A percentile compares a stretch with the other conserved stretches of the same genome.
phyloP scores from a whole-genome alignment of 2,888 invertebrate genomes.

The Caenorhabditis sp. region DNA sequence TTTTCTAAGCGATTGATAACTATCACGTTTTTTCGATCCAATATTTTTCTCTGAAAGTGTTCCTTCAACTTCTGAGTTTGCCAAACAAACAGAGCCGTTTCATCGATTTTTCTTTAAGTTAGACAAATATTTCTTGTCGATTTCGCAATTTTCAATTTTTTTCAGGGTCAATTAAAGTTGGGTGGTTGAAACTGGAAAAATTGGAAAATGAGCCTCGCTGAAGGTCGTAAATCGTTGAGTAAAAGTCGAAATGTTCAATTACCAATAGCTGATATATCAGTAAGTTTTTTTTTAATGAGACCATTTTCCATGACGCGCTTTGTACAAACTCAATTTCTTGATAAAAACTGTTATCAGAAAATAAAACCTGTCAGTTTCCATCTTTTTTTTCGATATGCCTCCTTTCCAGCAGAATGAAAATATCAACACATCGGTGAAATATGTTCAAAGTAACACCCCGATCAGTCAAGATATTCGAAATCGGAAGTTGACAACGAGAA shows the following conservation, averaged over 20 bases:
- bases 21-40: neutral
- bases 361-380: neutral
- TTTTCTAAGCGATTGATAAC: neutral
- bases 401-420: neutral
- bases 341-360: too few species aligned
- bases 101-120: neutral
- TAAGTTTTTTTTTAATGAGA: neutral
- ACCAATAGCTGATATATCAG: neutral
- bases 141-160: neutral
- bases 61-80: neutral
- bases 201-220: neutral
- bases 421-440: neutral
- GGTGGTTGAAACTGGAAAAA: too few species aligned
- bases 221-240: neutral
- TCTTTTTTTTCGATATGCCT: neutral
- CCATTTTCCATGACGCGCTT: too few species aligned
- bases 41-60: too few species aligned
- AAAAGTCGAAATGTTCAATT: constrained; percentile 1
- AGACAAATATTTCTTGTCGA: neutral
- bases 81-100: neutral
- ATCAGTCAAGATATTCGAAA: neutral
- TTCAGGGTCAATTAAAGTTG: neutral
- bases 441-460: neutral
- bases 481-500: neutral
- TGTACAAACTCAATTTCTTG: too few species aligned